Evolutionary conservation across 2,113 vertebrate genomes (phyloP).

Genomic region (Zootoca vivipara): DNA sequence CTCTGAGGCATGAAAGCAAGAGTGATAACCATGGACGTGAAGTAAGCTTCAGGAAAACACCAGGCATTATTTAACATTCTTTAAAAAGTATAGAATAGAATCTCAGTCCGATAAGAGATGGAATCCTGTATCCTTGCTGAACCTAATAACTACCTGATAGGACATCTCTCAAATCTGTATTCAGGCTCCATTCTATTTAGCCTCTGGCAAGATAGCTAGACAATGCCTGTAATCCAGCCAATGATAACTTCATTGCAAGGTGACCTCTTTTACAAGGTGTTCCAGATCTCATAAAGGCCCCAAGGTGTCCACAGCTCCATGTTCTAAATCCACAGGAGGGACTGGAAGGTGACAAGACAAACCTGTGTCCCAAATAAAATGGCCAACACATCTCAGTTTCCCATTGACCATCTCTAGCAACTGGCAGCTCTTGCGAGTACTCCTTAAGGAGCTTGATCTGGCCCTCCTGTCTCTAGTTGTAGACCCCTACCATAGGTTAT

Average conservation of each 20-base stretch:
- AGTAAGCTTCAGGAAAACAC: background rate
- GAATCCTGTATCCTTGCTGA: background rate
- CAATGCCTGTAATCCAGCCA: background rate
- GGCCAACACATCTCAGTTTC: too few species aligned
- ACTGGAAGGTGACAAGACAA: background rate
- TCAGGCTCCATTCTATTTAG: background rate
- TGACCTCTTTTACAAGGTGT: background rate
- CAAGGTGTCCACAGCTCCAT: background rate
- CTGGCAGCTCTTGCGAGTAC: too few species aligned
- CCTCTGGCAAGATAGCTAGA: background rate
- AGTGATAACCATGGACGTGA: background rate
- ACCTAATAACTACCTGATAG: background rate
- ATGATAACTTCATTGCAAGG: background rate
- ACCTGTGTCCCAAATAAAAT: too few species aligned
- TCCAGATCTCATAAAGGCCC: background rate
- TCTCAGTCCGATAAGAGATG: too few species aligned
- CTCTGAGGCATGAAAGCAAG: background rate
- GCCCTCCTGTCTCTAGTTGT: background rate
- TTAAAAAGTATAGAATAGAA: background rate
- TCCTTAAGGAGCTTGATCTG: fast-evolving
- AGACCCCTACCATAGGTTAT: too few species aligned
- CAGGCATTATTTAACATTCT: too few species aligned
- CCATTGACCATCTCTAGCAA: background rate
- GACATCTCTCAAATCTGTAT: background rate
- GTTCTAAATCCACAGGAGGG: background rate